phyloP scores from a whole-genome alignment of 2,888 invertebrate genomes.

The Imbricaverruca yamaguchii region DNA sequence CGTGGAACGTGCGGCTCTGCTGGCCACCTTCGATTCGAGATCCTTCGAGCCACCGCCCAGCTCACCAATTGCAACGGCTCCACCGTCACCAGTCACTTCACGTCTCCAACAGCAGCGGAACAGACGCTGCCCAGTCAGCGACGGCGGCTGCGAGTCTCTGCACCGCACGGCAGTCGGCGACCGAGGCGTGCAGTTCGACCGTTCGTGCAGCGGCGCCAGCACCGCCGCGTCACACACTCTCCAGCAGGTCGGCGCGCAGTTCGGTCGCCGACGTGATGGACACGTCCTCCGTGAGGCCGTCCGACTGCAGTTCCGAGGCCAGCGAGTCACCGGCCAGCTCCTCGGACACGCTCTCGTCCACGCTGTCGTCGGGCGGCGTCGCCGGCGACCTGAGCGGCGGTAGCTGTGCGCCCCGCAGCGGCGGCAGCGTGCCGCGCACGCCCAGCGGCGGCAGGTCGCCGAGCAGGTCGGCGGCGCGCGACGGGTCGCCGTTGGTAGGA shows the following conservation, averaged over 20 bases:
- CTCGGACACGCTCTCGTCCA: neutral
- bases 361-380: neutral
- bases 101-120: too few relatives aligned
- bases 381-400: neutral
- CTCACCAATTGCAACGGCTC: too few relatives aligned
- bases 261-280: neutral
- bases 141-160: too few relatives aligned
- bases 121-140: too few relatives aligned
- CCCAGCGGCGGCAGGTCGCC: neutral
- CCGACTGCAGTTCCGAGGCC: neutral
- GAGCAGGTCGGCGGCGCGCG: neutral
- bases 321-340: neutral
- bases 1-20: too few relatives aligned
- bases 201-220: too few relatives aligned
- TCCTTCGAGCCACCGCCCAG: too few relatives aligned
- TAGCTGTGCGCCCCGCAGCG: neutral
- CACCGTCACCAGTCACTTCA: too few relatives aligned
- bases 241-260: neutral
- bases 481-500: neutral
- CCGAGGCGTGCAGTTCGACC: too few relatives aligned
- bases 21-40: too few relatives aligned
- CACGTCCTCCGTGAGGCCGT: conserved; percentile 4
- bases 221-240: neutral
- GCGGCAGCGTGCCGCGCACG: conserved; percentile 11
- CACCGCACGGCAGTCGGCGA: too few relatives aligned